Evolutionary conservation across 2,888 invertebrate species (phyloP).

Genomic region (Baronia brevicornis): DNA sequence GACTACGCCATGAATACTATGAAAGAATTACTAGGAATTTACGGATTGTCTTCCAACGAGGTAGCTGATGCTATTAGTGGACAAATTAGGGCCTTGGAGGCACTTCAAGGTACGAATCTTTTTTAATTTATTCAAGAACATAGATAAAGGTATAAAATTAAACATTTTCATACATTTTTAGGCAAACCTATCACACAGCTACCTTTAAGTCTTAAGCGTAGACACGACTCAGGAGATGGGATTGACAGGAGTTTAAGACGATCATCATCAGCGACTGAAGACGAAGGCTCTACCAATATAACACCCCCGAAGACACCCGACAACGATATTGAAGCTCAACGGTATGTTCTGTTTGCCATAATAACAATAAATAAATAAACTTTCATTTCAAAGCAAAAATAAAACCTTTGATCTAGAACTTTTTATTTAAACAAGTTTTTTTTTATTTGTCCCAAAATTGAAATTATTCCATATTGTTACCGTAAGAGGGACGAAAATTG

Average conservation of each 20-base stretch:
- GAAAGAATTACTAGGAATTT: conserved; percentile 85
- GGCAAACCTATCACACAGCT: conserved; percentile 66
- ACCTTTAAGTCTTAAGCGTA: conserved; percentile 57
- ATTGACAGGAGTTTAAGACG: conserved; percentile 53
- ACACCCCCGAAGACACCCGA: conserved; percentile 72
- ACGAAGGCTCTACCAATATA: conserved; percentile 66
- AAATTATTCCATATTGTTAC: no score
- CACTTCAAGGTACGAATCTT: conserved; percentile 78
- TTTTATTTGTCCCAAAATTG: no score
- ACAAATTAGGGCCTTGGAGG: conserved; percentile 80
- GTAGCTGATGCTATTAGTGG: conserved; percentile 81
- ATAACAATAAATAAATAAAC: not conserved
- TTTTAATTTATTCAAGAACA: not conserved
- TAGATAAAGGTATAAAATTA: not conserved
- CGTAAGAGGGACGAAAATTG: no score
- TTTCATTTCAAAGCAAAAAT: no score
- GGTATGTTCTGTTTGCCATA: conserved; percentile 31
- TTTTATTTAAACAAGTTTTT: no score
- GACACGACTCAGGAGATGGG: conserved; percentile 62
- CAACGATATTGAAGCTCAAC: conserved; percentile 62
- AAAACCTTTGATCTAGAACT: no score
- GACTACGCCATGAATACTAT: conserved; percentile 88
- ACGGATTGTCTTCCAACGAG: conserved; percentile 82
- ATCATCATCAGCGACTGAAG: conserved; percentile 68
- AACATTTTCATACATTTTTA: conserved; percentile 20